These are phyloP conservation scores for Isotomurus palustris DNA, from an alignment of 2,888 invertebrate genomes.

Conservation along the genomic window DNA sequence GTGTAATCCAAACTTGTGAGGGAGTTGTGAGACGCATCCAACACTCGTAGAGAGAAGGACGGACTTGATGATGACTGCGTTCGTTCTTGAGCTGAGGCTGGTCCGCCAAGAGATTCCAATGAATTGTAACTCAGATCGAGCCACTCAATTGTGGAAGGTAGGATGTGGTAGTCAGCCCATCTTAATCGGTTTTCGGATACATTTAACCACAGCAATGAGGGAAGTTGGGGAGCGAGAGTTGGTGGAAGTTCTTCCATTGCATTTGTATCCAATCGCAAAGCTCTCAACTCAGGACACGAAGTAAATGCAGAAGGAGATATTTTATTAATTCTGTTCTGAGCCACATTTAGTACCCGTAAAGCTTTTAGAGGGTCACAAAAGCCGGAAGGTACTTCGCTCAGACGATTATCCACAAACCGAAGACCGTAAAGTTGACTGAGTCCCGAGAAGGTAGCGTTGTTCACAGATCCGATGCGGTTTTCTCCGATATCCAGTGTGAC, in stretches of 20 bases:
- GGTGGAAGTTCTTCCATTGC: conserved; percentile 84
- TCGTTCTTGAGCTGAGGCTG: conserved; percentile 57
- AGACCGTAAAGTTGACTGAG: conserved; percentile 80
- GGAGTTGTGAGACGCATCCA: conserved; percentile 85
- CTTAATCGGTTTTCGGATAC: conserved; percentile 83
- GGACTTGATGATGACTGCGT: conserved; percentile 55
- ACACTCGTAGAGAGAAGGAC: conserved; percentile 56
- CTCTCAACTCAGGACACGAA: conserved; percentile 73
- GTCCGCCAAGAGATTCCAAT: conserved; percentile 26
- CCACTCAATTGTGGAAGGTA: conserved; percentile 79
- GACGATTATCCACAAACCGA: conserved; percentile 82
- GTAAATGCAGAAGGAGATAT: conserved; percentile 80
- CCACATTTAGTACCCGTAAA: conserved; percentile 76
- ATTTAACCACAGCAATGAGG: conserved; percentile 81
- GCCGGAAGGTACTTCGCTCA: conserved; percentile 74
- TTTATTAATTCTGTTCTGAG: conserved; percentile 80
- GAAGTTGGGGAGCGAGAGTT: conserved; percentile 71
- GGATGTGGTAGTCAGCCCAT: conserved; percentile 79
- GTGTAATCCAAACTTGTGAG: conserved; percentile 76
- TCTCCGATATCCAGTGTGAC: conserved; percentile 87
- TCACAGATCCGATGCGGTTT: conserved; percentile 78
- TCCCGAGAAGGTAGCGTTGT: conserved; percentile 78
- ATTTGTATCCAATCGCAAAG: conserved; percentile 82
- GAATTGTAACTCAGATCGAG: conserved; percentile 61
- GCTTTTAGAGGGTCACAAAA: conserved; percentile 83